phyloP scores from a whole-genome alignment of 1,140 invertebrate species.

The Scaptomyza hsui region DNA sequence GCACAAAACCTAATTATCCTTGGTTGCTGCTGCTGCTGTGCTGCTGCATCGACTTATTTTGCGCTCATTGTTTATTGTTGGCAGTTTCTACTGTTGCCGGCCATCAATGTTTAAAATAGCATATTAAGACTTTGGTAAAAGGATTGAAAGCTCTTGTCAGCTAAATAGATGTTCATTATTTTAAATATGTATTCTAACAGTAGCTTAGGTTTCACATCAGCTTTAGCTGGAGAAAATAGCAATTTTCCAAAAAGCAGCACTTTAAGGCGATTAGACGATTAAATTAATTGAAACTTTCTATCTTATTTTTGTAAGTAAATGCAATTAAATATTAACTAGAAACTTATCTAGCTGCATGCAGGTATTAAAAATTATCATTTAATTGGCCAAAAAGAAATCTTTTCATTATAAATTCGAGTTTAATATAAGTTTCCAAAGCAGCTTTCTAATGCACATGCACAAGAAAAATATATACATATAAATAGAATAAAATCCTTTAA shows the following conservation, averaged over 20 bases:
- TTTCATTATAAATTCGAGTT: not conserved
- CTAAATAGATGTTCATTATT: not conserved
- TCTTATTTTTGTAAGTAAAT: no score
- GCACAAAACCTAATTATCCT: constrained; percentile 15
- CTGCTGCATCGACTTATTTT: constrained; percentile 15
- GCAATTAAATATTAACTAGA: not conserved
- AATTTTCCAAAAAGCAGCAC: not conserved
- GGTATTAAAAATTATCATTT: no score
- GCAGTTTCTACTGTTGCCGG: not conserved
- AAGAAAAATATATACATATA: not conserved
- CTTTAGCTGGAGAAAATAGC: not conserved
- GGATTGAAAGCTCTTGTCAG: not conserved
- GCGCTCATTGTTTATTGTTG: not conserved
- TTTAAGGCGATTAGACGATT: not conserved
- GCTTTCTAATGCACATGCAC: not conserved
- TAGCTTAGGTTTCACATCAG: no score
- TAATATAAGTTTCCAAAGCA: not conserved
- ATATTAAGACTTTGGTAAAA: not conserved
- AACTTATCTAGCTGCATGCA: not conserved
- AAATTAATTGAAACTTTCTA: no score
- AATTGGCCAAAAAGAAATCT: no score
- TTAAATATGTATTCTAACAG: not conserved
- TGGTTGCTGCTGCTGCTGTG: constrained; percentile 6
- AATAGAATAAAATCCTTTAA: constrained; percentile 1
- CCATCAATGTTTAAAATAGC: not conserved